phyloP scores from a whole-genome alignment of 2,113 vertebrate genomes.

The Alethe diademata region DNA sequence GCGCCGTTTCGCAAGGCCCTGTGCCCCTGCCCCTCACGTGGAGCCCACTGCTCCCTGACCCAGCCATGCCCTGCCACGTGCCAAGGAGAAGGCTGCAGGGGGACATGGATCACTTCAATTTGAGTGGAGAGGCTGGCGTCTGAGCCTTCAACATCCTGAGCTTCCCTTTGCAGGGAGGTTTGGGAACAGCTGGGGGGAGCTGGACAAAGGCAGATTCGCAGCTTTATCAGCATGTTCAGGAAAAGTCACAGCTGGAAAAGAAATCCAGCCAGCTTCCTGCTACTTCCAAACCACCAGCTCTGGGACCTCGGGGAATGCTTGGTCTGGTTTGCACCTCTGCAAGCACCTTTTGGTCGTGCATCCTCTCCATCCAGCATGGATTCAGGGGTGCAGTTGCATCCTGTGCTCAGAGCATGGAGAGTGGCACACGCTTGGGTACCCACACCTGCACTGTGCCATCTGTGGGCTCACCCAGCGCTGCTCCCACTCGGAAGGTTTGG shows the following conservation, averaged over 20 bases:
- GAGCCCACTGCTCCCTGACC: not conserved
- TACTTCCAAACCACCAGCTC: rapidly evolving
- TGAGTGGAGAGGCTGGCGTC: not conserved
- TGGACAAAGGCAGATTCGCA: not conserved
- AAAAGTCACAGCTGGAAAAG: not conserved
- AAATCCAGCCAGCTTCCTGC: not conserved
- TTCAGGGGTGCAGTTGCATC: rapidly evolving
- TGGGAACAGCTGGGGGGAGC: not conserved
- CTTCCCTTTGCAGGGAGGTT: not conserved
- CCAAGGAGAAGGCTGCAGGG: not conserved
- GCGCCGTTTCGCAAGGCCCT: rapidly evolving
- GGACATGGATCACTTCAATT: not conserved
- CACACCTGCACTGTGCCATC: rapidly evolving
- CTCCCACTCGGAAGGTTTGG: rapidly evolving
- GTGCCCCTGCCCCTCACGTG: not conserved
- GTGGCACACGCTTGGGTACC: not conserved
- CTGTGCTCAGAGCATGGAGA: rapidly evolving
- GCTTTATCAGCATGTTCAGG: not conserved
- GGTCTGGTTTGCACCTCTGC: not conserved
- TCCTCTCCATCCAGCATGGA: not conserved
- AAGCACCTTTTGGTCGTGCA: rapidly evolving
- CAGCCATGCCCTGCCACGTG: rapidly evolving
- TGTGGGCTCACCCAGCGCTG: not conserved
- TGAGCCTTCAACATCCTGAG: not conserved
- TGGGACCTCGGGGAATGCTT: rapidly evolving